A percentile compares a stretch with the other conserved stretches of the same genome.
phyloP scores from a whole-genome alignment of 2,797 vertebrate species.

The Simalia tracyae region DNA sequence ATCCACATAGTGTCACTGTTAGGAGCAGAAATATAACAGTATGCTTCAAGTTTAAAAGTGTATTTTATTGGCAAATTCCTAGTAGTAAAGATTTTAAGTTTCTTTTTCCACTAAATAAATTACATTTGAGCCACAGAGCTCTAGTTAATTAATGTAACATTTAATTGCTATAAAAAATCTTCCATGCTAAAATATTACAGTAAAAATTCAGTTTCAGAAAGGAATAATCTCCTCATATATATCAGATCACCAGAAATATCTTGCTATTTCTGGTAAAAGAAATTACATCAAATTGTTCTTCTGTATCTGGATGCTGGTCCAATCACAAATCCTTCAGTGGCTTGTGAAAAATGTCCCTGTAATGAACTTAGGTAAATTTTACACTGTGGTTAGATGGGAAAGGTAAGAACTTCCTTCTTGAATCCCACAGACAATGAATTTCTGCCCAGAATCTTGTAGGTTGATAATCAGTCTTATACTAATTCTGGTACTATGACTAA shows the following conservation, averaged over 20 bases:
- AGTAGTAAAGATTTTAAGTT: conserved; percentile 35
- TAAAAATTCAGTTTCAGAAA: conserved; percentile 31
- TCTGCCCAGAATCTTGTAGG: conserved; percentile 25
- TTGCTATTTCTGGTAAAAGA: conserved; percentile 25
- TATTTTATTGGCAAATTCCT: conserved; percentile 38
- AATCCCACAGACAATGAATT: conserved; percentile 28
- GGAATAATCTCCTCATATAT: conserved; percentile 14
- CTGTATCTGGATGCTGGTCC: conserved; percentile 22
- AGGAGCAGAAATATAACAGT: conserved; percentile 67
- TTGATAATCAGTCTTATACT: conserved; percentile 23
- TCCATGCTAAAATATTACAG: conserved; percentile 43
- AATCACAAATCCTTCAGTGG: conserved; percentile 22
- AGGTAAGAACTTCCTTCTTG: conserved; percentile 25
- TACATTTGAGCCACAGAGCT: conserved; percentile 5
- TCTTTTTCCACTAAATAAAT: conserved; percentile 38
- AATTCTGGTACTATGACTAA: conserved; percentile 6
- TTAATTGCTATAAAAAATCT: conserved; percentile 53
- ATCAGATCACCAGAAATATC: conserved; percentile 26
- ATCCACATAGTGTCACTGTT: conserved; percentile 79
- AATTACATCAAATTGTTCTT: conserved; percentile 35
- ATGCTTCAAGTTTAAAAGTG: conserved; percentile 48
- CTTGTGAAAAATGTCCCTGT: conserved; percentile 42
- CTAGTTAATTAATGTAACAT: conserved; percentile 50
- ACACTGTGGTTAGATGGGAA: conserved; percentile 2
- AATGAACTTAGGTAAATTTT: conserved; percentile 41